Conservation (phyloP, 1,140 invertebrate genomes). For the Thaumetopoea pityocampa region DNA sequence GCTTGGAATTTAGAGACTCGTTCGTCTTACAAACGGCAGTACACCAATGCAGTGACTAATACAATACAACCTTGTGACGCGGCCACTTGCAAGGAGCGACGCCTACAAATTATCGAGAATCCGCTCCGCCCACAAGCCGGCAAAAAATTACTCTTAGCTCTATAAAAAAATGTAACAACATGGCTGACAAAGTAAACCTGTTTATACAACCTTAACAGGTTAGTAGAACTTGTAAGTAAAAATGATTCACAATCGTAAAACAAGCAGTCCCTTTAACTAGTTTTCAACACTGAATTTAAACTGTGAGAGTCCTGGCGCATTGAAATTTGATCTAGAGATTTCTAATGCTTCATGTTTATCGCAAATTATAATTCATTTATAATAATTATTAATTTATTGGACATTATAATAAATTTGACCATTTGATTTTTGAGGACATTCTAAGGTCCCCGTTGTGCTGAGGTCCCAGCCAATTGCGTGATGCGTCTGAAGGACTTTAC, state of each 20-base stretch:
- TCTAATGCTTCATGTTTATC: too few relatives aligned
- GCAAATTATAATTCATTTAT: too few relatives aligned
- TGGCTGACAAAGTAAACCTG: slow-evolving; percentile 16
- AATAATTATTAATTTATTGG: too few relatives aligned
- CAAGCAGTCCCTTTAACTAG: too few relatives aligned
- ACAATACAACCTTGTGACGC: slow-evolving; percentile 46
- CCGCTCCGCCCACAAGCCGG: slow-evolving; percentile 65
- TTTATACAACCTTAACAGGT: neutral
- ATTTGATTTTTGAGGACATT: too few relatives aligned
- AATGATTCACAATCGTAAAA: slow-evolving; percentile 1
- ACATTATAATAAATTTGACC: too few relatives aligned
- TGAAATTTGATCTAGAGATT: too few relatives aligned
- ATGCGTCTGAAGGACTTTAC: too few relatives aligned
- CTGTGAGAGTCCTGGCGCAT: too few relatives aligned
- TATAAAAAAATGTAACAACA: slow-evolving; percentile 24
- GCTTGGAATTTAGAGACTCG: neutral
- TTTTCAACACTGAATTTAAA: too few relatives aligned
- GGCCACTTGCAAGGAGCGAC: slow-evolving; percentile 29
- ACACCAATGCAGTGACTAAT: slow-evolving; percentile 36
- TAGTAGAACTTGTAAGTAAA: neutral
- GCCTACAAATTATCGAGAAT: slow-evolving; percentile 54
- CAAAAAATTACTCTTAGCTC: slow-evolving; percentile 35
- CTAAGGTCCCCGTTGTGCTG: too few relatives aligned
- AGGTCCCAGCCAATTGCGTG: too few relatives aligned
- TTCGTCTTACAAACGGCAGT: slow-evolving; percentile 6